Conservation (phyloP, 2,888 invertebrate genomes). For the Halocaridina rubra region DNA sequence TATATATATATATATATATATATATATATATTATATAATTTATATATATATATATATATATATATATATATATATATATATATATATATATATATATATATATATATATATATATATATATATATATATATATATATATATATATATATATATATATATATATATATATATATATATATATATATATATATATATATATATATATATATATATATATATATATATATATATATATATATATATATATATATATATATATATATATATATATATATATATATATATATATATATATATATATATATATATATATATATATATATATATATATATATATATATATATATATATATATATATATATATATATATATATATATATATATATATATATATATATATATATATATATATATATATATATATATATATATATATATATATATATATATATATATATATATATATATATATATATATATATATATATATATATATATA, state of each 20-base stretch:
- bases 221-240: no score
- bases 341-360: neutral
- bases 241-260: neutral
- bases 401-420: neutral
- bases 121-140: neutral
- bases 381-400: neutral
- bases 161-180: neutral
- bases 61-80: neutral
- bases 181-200: neutral
- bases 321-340: neutral
- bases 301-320: neutral
- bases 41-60: neutral
- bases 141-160: neutral
- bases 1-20: neutral
- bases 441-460: neutral
- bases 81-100: neutral
- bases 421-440: neutral
- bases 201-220: neutral
- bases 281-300: neutral
- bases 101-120: neutral
- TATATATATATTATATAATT: neutral
- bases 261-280: neutral
- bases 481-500: neutral
- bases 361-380: neutral
- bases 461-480: neutral